phyloP scores from a whole-genome alignment of 2,888 invertebrate genomes.

The Dilophus febrilis region DNA sequence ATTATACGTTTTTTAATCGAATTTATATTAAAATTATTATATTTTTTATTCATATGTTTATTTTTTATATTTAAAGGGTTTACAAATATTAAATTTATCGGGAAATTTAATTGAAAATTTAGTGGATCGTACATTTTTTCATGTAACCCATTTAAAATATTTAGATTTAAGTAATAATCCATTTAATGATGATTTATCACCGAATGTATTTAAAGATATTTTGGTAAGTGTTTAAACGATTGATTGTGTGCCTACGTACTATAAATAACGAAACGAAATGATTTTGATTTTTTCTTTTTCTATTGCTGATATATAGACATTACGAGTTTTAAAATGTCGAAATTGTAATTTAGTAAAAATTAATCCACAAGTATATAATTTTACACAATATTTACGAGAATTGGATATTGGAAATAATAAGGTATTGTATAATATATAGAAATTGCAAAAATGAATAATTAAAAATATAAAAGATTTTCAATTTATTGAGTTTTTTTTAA shows the following conservation, averaged over 20 bases:
- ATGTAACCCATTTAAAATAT: constrained; percentile 50
- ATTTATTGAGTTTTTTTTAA: background rate
- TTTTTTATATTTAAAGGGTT: constrained; percentile 31
- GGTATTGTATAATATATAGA: too few relatives aligned
- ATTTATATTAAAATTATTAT: background rate
- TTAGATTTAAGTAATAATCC: constrained; percentile 63
- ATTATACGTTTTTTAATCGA: too few relatives aligned
- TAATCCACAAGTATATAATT: constrained; percentile 62
- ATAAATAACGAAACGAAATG: too few relatives aligned
- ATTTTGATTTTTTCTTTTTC: constrained; percentile 6
- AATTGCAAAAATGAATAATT: too few relatives aligned
- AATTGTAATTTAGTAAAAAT: constrained; percentile 53
- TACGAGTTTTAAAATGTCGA: constrained; percentile 53
- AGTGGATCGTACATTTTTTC: constrained; percentile 55
- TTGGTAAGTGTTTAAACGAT: constrained; percentile 29
- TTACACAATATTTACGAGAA: constrained; percentile 51
- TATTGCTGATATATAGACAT: constrained; percentile 38
- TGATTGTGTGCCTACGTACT: too few relatives aligned
- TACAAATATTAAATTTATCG: constrained; percentile 46
- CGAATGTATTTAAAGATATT: constrained; percentile 62
- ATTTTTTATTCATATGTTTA: background rate
- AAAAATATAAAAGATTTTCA: too few relatives aligned
- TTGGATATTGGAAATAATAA: constrained; percentile 62
- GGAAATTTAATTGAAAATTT: constrained; percentile 49
- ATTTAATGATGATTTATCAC: constrained; percentile 51